These are phyloP conservation scores for Conger conger DNA, from an alignment of 2,113 vertebrate species.

Conservation along the genomic window DNA sequence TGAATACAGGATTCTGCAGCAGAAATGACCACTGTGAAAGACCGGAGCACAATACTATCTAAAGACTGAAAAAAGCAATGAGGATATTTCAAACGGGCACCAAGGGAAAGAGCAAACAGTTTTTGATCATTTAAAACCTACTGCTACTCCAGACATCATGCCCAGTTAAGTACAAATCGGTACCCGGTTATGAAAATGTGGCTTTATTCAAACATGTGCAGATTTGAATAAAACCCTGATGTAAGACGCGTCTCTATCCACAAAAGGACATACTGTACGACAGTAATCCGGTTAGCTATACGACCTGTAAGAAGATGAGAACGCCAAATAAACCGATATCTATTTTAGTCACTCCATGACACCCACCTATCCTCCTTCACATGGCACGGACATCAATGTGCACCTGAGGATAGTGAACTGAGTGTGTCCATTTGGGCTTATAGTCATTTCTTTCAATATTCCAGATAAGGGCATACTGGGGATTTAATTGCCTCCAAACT, in stretches of 20 bases:
- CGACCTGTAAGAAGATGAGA: conserved; percentile 11
- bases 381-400: background rate
- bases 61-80: background rate
- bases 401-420: background rate
- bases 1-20: no score
- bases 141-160: background rate
- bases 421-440: background rate
- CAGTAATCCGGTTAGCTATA: conserved; percentile 1
- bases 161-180: background rate
- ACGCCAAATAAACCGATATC: conserved; percentile 15
- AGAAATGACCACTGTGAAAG: no score
- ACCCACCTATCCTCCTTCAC: conserved; percentile 17
- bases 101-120: background rate
- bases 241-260: conserved; percentile 6
- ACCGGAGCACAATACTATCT: no score
- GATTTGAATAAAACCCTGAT: conserved; percentile 2
- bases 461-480: background rate
- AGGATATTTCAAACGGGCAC: background rate
- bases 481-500: background rate
- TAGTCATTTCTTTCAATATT: conserved; percentile 7
- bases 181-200: background rate
- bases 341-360: conserved; percentile 25
- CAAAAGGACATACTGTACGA: conserved; percentile 22
- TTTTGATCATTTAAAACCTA: background rate
- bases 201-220: background rate